These are phyloP conservation scores for Alosa sapidissima DNA, from an alignment of 2,797 vertebrate genomes.

Conservation along the genomic window DNA sequence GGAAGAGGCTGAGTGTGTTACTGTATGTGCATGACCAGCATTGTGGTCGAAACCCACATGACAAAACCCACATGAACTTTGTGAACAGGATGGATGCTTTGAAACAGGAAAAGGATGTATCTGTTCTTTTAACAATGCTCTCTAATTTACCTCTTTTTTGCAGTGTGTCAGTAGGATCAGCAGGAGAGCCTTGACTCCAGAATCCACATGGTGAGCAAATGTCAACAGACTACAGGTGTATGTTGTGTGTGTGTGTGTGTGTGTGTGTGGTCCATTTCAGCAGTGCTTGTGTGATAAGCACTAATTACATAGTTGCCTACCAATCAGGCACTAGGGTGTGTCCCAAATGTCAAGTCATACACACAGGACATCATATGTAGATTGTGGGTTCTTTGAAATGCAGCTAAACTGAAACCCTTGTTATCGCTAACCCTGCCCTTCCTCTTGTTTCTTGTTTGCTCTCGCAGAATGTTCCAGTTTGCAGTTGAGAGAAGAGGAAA, in stretches of 20 bases:
- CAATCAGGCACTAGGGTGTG: not conserved
- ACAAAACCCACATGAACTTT: not conserved
- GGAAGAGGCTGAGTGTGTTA: not conserved
- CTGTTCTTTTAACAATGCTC: not conserved
- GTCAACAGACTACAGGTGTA: not conserved
- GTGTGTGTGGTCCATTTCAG: not conserved
- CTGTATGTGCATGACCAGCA: not conserved
- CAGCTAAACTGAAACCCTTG: not conserved
- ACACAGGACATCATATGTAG: not conserved
- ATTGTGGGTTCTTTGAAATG: not conserved
- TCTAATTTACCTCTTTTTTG: not conserved
- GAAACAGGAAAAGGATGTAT: not conserved
- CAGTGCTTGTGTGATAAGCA: not conserved
- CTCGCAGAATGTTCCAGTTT: not conserved
- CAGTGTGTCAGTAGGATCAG: not conserved
- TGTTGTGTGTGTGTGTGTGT: not conserved
- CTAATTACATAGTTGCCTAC: not conserved
- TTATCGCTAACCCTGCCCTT: not conserved
- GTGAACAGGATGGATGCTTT: not conserved
- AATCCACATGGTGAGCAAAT: not conserved
- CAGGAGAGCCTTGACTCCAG: not conserved
- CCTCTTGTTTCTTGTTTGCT: not conserved
- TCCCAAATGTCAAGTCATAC: not conserved
- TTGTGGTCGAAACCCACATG: not conserved
- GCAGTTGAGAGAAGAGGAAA: constrained; percentile 37